These are phyloP conservation scores for Leucoraja ocellata DNA, from an alignment of 2,797 vertebrate genomes.

Conservation along the genomic window DNA sequence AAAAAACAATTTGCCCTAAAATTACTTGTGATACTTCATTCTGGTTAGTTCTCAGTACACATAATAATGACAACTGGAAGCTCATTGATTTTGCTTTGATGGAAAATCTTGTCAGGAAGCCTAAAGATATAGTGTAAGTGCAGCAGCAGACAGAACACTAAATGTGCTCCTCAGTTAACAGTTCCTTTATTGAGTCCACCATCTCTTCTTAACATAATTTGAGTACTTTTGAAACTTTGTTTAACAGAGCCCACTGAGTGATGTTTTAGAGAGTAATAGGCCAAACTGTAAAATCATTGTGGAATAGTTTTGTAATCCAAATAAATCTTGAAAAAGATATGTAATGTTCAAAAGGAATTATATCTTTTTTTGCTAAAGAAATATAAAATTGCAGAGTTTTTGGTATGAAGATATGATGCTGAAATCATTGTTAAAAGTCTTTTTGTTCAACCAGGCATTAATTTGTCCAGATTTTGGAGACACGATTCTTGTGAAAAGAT, in stretches of 20 bases:
- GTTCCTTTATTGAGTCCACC: neutral
- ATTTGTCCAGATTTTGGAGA: neutral
- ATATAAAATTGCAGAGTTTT: neutral
- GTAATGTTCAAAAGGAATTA: neutral
- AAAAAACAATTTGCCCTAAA: neutral
- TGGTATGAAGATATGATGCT: slow-evolving; percentile 8
- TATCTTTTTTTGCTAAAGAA: neutral
- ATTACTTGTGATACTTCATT: neutral
- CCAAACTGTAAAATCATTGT: slow-evolving; percentile 3
- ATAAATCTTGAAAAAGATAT: neutral
- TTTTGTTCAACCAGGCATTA: neutral
- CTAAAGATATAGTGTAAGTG: neutral
- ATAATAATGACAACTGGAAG: slow-evolving; percentile 23
- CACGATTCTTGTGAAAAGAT: neutral
- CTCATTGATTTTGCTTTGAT: neutral
- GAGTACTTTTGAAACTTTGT: neutral
- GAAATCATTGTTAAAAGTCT: neutral
- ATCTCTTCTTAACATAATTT: neutral
- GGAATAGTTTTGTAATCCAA: slow-evolving; percentile 17
- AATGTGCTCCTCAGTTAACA: neutral
- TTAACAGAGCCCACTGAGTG: neutral
- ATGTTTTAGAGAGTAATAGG: neutral
- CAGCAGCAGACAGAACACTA: neutral
- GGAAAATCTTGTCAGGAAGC: neutral
- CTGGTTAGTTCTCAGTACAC: slow-evolving; percentile 12